Evolutionary conservation across 2,888 invertebrate genomes (phyloP).

Genomic region (Anorthoa munda): DNA sequence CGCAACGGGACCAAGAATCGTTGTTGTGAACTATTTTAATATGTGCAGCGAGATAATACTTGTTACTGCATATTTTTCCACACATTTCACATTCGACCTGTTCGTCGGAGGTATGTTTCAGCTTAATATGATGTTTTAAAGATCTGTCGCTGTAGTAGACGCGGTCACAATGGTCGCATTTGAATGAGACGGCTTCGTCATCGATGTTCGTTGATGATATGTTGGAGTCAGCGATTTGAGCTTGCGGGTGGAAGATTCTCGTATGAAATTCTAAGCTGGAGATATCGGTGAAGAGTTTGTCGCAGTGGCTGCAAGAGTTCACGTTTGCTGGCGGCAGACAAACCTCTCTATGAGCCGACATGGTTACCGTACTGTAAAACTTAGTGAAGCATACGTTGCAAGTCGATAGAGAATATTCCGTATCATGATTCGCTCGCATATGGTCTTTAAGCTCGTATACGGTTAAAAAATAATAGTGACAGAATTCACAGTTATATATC

Average conservation of each 20-base stretch:
- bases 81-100: constrained; percentile 79
- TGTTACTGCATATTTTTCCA: constrained; percentile 82
- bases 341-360: constrained; percentile 76
- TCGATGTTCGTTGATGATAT: constrained; percentile 76
- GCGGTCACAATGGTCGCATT: constrained; percentile 78
- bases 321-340: constrained; percentile 80
- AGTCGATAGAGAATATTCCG: constrained; percentile 76
- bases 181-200: constrained; percentile 71
- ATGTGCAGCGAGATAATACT: constrained; percentile 83
- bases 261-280: constrained; percentile 83
- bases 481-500: constrained; percentile 80
- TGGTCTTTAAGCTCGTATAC: constrained; percentile 82
- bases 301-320: constrained; percentile 80
- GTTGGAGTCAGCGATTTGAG: constrained; percentile 79
- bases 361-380: constrained; percentile 79
- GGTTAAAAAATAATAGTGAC: constrained; percentile 71
- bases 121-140: constrained; percentile 82
- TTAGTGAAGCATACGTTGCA: constrained; percentile 85
- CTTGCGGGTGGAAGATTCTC: constrained; percentile 83
- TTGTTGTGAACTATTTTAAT: constrained; percentile 82
- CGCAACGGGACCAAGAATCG: constrained; percentile 80
- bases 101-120: constrained; percentile 82
- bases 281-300: constrained; percentile 83
- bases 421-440: constrained; percentile 78
- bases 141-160: constrained; percentile 83